Conservation (phyloP, 1,140 invertebrate species). For the Scaptomyza hsui region DNA sequence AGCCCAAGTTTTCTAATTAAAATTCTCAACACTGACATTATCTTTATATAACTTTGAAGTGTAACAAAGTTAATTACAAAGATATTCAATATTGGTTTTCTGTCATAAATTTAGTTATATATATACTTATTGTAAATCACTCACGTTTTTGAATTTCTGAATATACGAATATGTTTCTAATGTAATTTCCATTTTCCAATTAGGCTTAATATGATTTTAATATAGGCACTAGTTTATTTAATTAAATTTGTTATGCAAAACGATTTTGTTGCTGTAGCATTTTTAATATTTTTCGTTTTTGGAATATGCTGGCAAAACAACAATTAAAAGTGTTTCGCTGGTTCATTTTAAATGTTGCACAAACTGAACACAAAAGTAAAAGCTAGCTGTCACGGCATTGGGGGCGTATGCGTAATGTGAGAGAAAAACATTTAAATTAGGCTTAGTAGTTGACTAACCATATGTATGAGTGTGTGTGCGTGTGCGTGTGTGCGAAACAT, state of each 20-base stretch:
- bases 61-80: no score
- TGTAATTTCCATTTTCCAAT: constrained; percentile 65
- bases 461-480: constrained; percentile 22
- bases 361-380: not conserved
- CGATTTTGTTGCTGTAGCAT: constrained; percentile 12
- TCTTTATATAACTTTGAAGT: no score
- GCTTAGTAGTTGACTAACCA: constrained; percentile 61
- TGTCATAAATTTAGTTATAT: no score
- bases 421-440: constrained; percentile 69
- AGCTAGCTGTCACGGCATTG: not conserved
- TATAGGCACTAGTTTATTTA: constrained; percentile 46
- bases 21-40: not conserved
- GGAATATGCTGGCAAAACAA: constrained; percentile 19
- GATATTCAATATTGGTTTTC: no score
- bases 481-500: constrained; percentile 52
- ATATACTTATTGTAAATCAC: no score
- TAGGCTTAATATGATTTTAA: constrained; percentile 67
- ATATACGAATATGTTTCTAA: constrained; percentile 27
- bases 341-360: constrained; percentile 32
- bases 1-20: not conserved
- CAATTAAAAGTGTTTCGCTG: constrained; percentile 62
- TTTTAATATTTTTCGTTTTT: constrained; percentile 18
- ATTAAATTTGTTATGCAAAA: constrained; percentile 74
- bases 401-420: constrained; percentile 13
- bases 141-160: constrained; percentile 10